phyloP scores from a whole-genome alignment of 2,888 invertebrate genomes.

The Dendrolimus pini region DNA sequence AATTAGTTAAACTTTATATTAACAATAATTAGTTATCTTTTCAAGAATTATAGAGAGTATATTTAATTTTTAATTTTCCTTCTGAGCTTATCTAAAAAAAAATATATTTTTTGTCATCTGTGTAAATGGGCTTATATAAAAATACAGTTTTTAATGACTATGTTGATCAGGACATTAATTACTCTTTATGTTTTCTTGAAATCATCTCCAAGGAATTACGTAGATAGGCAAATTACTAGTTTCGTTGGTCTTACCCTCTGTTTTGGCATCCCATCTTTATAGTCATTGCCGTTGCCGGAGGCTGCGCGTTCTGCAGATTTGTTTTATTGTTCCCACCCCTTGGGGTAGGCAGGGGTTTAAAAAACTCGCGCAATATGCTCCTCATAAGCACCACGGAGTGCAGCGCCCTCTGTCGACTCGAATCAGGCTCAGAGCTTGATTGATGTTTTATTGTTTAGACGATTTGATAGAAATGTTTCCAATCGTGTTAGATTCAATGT shows the following conservation, averaged over 20 bases:
- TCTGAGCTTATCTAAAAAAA: no score
- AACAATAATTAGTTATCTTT: no score
- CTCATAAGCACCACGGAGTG: constrained; percentile 30
- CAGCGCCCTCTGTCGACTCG: constrained; percentile 14
- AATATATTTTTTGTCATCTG: no score
- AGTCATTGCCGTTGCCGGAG: constrained; percentile 19
- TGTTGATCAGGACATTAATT: no score
- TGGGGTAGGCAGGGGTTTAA: constrained; percentile 21
- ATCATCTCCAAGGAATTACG: no score
- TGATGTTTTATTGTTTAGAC: constrained; percentile 37
- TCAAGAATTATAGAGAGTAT: no score
- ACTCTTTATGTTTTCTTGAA: no score
- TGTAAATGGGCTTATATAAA: no score
- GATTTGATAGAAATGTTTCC: neutral
- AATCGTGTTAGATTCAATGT: neutral
- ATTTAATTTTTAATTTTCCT: no score
- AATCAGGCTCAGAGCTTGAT: constrained; percentile 25
- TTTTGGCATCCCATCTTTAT: neutral
- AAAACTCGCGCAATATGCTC: constrained; percentile 54
- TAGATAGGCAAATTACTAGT: no score
- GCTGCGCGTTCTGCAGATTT: constrained; percentile 34
- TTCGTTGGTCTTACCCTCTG: neutral
- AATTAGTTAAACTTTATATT: no score
- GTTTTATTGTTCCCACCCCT: constrained; percentile 35
- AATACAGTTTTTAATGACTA: no score